Base-by-base conservation (phyloP, 2,888 invertebrate species). In the Galerucella calmariensis region DNA sequence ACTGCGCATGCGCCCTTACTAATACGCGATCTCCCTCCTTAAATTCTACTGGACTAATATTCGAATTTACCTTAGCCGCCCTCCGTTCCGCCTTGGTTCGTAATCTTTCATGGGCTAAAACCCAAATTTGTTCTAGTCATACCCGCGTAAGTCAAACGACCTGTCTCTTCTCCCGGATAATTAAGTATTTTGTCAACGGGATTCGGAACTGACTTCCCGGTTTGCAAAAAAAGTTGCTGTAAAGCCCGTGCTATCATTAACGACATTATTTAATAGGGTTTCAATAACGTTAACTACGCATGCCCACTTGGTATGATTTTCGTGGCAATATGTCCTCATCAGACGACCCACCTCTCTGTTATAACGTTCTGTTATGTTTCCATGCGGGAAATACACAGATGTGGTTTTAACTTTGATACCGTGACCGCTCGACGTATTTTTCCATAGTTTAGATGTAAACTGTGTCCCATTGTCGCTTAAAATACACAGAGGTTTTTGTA, bases 401-500 rank as follows among this genome's bases (percentile, higher is more conserved):
- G 46, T 63, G 46, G 16, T 41, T 46, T 16, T 24, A 16, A n/a
- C 63, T 27, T 63, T 16, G 9, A 44, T 44, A 44, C 63, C 63
- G 16, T 10, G 16, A 12, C 14, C 10, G 9, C 14, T 12, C 44
- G 46, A 41, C 4, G 62, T 62, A 35, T 62, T 24, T 16, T 16
- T 16, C 44, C 63, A 63, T 16, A 63, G 46, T 3, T 46, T 46
- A 46, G 44, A 44, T 16, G 63, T 63, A 16, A 63, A 44, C 16
- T 44, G 62, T 41, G 35, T 12, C 14, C 35, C 62, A 35, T 62
- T 62, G 59, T 80, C 80, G 8, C 76, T 76, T 9, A 82, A 75
- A 10, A 82, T 77, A 6, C 70, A 70, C 62, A 71, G 20, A 11
- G 80, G 81, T 48, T 78, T 58, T 6, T 77, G 78, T 44, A 77